Evolutionary conservation across 2,797 vertebrate species (phyloP).

Genomic region (Neosalanx taihuensis): DNA sequence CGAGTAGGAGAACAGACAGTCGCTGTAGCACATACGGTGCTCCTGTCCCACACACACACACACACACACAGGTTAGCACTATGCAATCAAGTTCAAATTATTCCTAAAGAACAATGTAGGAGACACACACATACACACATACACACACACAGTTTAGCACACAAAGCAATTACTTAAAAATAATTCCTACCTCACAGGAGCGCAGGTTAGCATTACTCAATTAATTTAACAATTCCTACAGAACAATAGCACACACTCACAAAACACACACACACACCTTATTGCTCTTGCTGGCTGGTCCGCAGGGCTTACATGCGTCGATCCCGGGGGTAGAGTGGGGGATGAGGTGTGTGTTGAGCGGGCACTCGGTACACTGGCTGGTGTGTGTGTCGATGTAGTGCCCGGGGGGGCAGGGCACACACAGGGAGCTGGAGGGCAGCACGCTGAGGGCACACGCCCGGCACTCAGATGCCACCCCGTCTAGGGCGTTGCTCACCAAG

Average conservation of each 20-base stretch:
- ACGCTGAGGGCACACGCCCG: conserved; percentile 86
- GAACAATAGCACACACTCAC: neutral
- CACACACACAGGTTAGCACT: conserved; percentile 6
- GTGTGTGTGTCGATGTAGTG: conserved; percentile 87
- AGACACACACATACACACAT: conserved; percentile 64
- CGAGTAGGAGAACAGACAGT: conserved; percentile 81
- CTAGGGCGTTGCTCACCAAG: conserved; percentile 82
- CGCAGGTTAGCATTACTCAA: too few species aligned
- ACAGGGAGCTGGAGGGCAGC: conserved; percentile 79
- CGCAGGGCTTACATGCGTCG: conserved; percentile 86
- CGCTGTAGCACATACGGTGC: conserved; percentile 89
- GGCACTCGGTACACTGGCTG: conserved; percentile 89
- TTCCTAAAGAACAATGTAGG: too few species aligned
- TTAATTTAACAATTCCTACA: neutral
- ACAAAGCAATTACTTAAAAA: neutral
- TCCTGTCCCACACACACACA: conserved; percentile 72
- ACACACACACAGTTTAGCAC: conserved; percentile 33
- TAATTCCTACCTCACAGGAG: neutral
- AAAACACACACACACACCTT: conserved; percentile 72
- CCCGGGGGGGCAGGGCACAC: conserved; percentile 89
- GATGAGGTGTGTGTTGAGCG: conserved; percentile 82
- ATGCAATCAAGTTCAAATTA: neutral
- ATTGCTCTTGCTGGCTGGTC: conserved; percentile 87
- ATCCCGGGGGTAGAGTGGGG: conserved; percentile 79
- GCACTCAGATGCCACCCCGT: conserved; percentile 87